A percentile compares a stretch with the other conserved stretches of the same genome.
Conservation (phyloP, 2,888 invertebrate genomes). For the Eumacrocentrus americanus region DNA sequence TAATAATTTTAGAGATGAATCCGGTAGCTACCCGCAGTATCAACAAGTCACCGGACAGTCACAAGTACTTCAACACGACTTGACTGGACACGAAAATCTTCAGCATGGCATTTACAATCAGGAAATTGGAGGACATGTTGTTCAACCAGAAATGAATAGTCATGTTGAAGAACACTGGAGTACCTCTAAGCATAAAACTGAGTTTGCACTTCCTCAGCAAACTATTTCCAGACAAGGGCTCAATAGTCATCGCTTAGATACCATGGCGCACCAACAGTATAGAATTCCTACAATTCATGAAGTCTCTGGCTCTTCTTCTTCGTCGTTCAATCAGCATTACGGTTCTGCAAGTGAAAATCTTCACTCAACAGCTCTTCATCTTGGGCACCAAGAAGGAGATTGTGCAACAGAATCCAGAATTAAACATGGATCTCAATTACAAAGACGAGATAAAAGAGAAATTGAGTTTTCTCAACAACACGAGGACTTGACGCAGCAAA, state of each 20-base stretch:
- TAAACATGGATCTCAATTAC: conserved; percentile 1
- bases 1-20: neutral
- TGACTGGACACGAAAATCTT: neutral
- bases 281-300: no score
- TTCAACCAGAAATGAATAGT: conserved; percentile 20
- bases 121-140: neutral
- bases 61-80: neutral
- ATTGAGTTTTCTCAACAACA: conserved; percentile 41
- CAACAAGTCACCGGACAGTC: no score
- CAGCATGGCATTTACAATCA: conserved; percentile 28
- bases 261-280: conserved; percentile 11
- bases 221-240: conserved; percentile 6
- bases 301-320: neutral
- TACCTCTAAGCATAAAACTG: conserved; percentile 34
- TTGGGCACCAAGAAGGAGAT: conserved; percentile 25
- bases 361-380: conserved; percentile 27
- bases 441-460: conserved; percentile 41
- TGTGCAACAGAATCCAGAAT: neutral
- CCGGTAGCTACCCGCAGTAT: neutral
- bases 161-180: conserved; percentile 43
- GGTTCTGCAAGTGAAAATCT: conserved; percentile 25
- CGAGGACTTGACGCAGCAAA: conserved; percentile 31
- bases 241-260: conserved; percentile 14
- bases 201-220: conserved; percentile 21
- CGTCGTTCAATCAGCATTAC: conserved; percentile 4